Base-by-base conservation (phyloP, 2,113 vertebrate genomes). In the Hippoglossus stenolepis region DNA sequence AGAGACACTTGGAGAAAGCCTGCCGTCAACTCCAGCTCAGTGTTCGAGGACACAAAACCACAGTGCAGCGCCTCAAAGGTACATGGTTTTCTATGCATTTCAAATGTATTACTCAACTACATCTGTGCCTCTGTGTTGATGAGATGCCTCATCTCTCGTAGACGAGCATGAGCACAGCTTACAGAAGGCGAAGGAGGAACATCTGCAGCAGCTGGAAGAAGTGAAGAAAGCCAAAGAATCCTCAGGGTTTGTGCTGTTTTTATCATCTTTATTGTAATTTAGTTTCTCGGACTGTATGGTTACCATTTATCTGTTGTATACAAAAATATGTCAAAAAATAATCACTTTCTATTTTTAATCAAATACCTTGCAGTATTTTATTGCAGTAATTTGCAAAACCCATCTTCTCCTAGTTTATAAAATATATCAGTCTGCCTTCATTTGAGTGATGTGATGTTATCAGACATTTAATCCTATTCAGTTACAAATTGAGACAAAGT, bases 1-100 rank as follows among this genome's bases (percentile, higher is more conserved):
- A 94, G 92, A 94, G 83, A 87, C 94, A 96, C 80, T 89, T 98
- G 28, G 95, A 96, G 79, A 95, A 95, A 89, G 93, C 93, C 69
- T 94, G 85, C 77, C 92, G 90, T 58, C 94, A 95, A 64, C 94
- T 98, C 67, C 96, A 97, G 90, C 94, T 94, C 76, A 91, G 91
- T 3, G 92, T 96, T n/a, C 88, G 87, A 59, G 93, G 96, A 21
- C 91, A 95, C 83, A 95, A 93, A 80, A 83, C 82, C 3, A 87
- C 93, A 51, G 79, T 93, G 78, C 95, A 94, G 62, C 89, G 88
- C 24, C 90, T 96, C 1, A 93, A 92, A 94, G 95, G 96, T 96
- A 71, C 2, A 1, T 21, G 51, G 21, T 13, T 21, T 21, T 63
- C 24, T 14, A 28, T 24, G 17, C 13, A 24, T 53, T 24, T 40